phyloP scores from a whole-genome alignment of 2,888 invertebrate species.

The Ellobium chinense region DNA sequence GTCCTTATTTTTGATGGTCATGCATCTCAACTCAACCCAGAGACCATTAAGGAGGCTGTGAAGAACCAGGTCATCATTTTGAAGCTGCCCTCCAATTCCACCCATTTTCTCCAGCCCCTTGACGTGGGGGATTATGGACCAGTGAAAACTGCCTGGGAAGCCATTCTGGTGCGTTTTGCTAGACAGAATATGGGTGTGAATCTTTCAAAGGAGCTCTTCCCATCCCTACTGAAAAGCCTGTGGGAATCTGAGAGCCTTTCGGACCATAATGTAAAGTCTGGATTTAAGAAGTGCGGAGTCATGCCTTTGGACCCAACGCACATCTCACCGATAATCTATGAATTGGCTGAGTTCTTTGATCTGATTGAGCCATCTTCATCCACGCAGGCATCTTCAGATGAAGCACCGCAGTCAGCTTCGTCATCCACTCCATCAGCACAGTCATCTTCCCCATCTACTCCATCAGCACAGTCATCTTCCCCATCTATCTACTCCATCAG shows the following conservation, averaged over 20 bases:
- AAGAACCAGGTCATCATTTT: conserved; percentile 73
- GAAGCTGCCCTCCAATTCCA: conserved; percentile 52
- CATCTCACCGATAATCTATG: neutral
- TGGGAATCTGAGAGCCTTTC: neutral
- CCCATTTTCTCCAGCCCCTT: conserved; percentile 56
- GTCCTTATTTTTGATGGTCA: conserved; percentile 29
- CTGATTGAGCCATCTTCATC: neutral
- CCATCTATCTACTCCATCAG: neutral
- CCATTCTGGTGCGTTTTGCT: conserved; percentile 32
- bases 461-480: neutral
- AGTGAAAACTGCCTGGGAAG: conserved; percentile 50
- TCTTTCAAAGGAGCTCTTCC: conserved; percentile 19
- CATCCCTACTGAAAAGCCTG: conserved; percentile 4
- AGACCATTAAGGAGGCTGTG: conserved; percentile 70
- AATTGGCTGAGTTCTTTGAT: conserved; percentile 17
- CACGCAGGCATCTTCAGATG: neutral
- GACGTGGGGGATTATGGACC: conserved; percentile 53
- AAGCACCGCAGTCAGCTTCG: neutral
- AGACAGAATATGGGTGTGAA: neutral
- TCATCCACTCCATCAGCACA: neutral
- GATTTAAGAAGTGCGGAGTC: conserved; percentile 39
- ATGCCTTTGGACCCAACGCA: conserved; percentile 31
- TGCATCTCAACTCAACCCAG: conserved; percentile 51
- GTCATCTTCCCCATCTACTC: neutral
- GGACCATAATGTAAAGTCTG: conserved; percentile 3